Conservation (phyloP, 1,140 invertebrate species). For the Euura saliciscinereae region DNA sequence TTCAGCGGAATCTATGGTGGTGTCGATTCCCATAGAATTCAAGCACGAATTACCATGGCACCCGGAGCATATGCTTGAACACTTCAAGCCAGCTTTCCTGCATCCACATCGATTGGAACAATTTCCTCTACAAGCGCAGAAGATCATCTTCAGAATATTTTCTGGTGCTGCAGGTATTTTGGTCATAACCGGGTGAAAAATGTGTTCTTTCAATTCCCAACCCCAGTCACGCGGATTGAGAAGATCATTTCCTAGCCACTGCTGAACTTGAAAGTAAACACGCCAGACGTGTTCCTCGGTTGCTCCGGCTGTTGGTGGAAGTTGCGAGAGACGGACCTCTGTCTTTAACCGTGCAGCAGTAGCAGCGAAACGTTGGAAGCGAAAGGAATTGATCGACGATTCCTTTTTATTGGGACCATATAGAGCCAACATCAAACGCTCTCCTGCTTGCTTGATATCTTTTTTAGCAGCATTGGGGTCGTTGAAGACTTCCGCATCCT, state of each 20-base stretch:
- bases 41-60: conserved; percentile 29
- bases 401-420: too few relatives aligned
- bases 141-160: conserved; percentile 35
- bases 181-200: conserved; percentile 43
- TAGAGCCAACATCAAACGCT: too few relatives aligned
- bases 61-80: conserved; percentile 37
- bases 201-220: conserved; percentile 40
- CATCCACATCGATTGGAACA: conserved; percentile 35
- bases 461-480: too few relatives aligned
- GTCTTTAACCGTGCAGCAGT: too few relatives aligned
- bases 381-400: too few relatives aligned
- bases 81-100: conserved; percentile 40
- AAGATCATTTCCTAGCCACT: conserved; percentile 24
- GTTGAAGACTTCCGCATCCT: too few relatives aligned
- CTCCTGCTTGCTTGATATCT: too few relatives aligned
- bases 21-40: conserved; percentile 20
- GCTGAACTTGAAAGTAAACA: conserved; percentile 37
- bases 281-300: conserved; percentile 35
- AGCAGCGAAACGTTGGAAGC: too few relatives aligned
- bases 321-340: conserved; percentile 12
- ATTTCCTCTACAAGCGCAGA: conserved; percentile 36
- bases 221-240: conserved; percentile 45
- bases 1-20: too few relatives aligned
- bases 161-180: conserved; percentile 40
- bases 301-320: conserved; percentile 33